phyloP scores from a whole-genome alignment of 1,140 invertebrate genomes.

The Papilio glaucus region DNA sequence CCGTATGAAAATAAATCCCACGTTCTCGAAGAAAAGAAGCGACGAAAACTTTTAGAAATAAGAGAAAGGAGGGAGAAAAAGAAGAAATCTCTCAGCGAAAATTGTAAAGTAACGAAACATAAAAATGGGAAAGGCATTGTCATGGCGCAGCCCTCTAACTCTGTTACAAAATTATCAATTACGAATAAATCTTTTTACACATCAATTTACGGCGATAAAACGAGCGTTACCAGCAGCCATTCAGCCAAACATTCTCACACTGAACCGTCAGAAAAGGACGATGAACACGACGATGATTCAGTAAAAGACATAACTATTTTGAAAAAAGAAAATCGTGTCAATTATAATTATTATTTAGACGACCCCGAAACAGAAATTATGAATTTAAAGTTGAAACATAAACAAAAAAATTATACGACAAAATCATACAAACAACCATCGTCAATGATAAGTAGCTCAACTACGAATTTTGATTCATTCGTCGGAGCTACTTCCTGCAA shows the following conservation, averaged over 20 bases:
- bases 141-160: conserved; percentile 65
- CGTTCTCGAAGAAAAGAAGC: conserved; percentile 70
- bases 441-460: conserved; percentile 49
- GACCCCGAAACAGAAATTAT: conserved; percentile 64
- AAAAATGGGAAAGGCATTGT: conserved; percentile 55
- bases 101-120: conserved; percentile 63
- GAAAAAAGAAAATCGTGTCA: conserved; percentile 47
- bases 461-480: conserved; percentile 42
- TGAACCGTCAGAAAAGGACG: neutral
- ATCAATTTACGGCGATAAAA: conserved; percentile 69
- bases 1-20: conserved; percentile 73
- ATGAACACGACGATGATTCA: neutral
- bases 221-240: conserved; percentile 44
- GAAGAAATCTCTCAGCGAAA: conserved; percentile 63
- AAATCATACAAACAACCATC: conserved; percentile 48
- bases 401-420: conserved; percentile 38
- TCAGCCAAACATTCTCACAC: conserved; percentile 40
- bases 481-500: neutral
- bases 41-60: conserved; percentile 70
- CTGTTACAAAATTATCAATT: conserved; percentile 75
- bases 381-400: conserved; percentile 53
- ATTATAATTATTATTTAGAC: conserved; percentile 62
- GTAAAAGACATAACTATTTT: conserved; percentile 38
- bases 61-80: conserved; percentile 66
- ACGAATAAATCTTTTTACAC: conserved; percentile 78